Percentiles rank a stretch among this genome's conserved stretches.
Evolutionary conservation across 2,797 vertebrate species (phyloP).

Genomic region (Pyrrhura leucotis): DNA sequence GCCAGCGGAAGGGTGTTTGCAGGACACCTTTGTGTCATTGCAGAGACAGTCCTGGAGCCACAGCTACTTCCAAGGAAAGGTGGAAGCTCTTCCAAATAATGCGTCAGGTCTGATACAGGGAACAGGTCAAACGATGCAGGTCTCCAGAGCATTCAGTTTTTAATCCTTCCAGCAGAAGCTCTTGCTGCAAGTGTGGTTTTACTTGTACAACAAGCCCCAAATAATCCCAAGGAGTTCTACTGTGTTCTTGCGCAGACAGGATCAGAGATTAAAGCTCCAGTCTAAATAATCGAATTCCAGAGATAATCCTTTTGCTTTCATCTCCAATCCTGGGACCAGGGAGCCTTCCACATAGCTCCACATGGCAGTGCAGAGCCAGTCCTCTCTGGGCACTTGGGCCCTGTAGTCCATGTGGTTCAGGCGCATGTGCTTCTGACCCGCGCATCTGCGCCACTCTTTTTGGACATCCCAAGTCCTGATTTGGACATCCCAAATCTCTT

Average conservation of each 20-base stretch:
- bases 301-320: conserved; percentile 61
- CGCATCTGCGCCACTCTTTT: background rate
- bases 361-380: background rate
- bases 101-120: background rate
- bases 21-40: background rate
- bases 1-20: background rate
- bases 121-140: background rate
- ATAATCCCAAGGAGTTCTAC: conserved; percentile 50
- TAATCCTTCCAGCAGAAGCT: background rate
- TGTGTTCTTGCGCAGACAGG: conserved; percentile 25
- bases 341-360: background rate
- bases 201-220: background rate
- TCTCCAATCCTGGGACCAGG: background rate
- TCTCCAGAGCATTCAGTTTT: background rate
- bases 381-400: background rate
- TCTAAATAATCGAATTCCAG: conserved; percentile 73
- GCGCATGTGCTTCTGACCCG: background rate
- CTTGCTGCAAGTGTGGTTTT: conserved; percentile 11
- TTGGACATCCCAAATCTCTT: background rate
- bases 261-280: conserved; percentile 57
- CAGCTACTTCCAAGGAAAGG: background rate
- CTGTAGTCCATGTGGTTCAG: rapidly evolving
- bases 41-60: background rate
- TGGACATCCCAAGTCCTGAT: background rate
- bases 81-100: background rate